These are phyloP conservation scores for Ptilodon capucinus DNA, from an alignment of 2,888 invertebrate species.

Conservation along the genomic window DNA sequence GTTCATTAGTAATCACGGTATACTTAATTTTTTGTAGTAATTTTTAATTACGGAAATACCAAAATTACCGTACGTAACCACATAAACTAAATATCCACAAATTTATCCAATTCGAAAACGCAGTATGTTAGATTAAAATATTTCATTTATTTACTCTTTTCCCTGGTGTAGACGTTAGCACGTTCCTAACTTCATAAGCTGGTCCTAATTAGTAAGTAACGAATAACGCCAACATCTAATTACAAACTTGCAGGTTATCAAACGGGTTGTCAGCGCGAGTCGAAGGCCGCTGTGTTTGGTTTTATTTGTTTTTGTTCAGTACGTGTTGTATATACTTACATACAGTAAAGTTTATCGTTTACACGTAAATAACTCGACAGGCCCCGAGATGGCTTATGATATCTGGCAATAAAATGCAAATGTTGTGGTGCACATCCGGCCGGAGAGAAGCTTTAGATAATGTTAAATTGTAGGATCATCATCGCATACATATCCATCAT, in stretches of 20 bases:
- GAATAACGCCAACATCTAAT: background rate
- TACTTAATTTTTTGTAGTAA: conserved; percentile 29
- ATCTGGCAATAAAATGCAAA: conserved; percentile 51
- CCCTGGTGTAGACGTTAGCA: background rate
- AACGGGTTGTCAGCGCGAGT: conserved; percentile 14
- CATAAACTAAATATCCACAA: background rate
- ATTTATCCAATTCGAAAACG: background rate
- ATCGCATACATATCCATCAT: conserved; percentile 35
- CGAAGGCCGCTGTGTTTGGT: conserved; percentile 10
- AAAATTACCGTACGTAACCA: conserved; percentile 16
- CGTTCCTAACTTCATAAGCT: background rate
- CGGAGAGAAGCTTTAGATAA: conserved; percentile 42
- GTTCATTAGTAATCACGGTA: conserved; percentile 41
- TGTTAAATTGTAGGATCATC: conserved; percentile 32
- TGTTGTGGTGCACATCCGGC: conserved; percentile 56
- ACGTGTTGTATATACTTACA: conserved; percentile 21
- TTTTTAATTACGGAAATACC: conserved; percentile 32
- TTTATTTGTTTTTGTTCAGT: conserved; percentile 17
- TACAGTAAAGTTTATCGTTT: conserved; percentile 26
- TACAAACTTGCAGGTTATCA: conserved; percentile 9
- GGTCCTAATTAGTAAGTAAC: background rate
- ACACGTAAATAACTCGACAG: conserved; percentile 19
- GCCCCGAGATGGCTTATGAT: conserved; percentile 29
- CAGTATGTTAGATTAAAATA: background rate
- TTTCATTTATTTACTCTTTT: too few relatives aligned